Conservation (phyloP, 2,888 invertebrate species). For the Ferrisia virgata region DNA sequence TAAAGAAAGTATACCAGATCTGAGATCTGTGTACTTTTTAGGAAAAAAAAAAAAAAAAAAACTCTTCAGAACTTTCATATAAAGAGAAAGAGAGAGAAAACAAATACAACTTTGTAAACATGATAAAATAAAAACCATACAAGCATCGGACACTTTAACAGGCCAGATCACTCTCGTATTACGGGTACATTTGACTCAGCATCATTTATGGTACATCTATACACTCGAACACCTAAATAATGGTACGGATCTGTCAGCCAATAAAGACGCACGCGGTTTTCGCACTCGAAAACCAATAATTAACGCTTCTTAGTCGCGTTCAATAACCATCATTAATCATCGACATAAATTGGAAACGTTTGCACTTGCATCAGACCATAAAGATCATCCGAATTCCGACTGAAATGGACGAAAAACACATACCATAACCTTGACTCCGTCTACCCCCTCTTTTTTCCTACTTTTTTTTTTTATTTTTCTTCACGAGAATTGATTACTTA, state of each 20-base stretch:
- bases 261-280: conserved; percentile 13
- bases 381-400: conserved; percentile 15
- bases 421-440: background rate
- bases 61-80: too few relatives aligned
- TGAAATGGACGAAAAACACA: background rate
- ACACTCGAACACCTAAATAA: background rate
- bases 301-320: background rate
- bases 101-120: background rate
- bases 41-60: too few relatives aligned
- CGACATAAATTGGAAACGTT: conserved; percentile 13
- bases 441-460: background rate
- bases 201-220: conserved; percentile 1
- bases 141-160: background rate
- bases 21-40: too few relatives aligned
- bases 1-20: too few relatives aligned
- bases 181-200: background rate
- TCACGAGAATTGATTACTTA: conserved; percentile 27
- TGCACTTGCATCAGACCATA: conserved; percentile 16
- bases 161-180: background rate
- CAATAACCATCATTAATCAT: conserved; percentile 28
- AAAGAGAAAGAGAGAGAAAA: too few relatives aligned
- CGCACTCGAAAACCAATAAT: conserved; percentile 3
- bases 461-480: too few relatives aligned
- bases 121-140: background rate
- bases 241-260: conserved; percentile 5